These are phyloP conservation scores for Clarias laeviceps DNA, from an alignment of 2,797 vertebrate genomes.

Conservation along the genomic window DNA sequence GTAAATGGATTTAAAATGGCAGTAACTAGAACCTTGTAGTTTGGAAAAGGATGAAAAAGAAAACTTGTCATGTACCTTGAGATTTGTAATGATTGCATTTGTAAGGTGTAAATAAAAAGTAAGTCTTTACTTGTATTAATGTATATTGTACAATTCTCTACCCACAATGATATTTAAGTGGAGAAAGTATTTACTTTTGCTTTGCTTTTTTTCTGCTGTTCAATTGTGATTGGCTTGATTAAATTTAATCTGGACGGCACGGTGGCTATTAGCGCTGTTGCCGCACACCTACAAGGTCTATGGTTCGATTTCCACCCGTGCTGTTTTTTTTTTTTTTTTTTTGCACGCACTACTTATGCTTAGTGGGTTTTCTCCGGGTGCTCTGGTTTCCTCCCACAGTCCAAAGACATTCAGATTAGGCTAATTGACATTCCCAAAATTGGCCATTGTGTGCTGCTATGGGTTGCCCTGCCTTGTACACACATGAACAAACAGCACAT, in stretches of 20 bases:
- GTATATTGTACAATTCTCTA: not conserved
- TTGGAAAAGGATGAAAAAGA: not conserved
- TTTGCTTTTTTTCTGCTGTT: not conserved
- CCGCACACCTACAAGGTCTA: too few relatives aligned
- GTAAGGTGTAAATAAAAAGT: not conserved
- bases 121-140: not conserved
- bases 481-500: too few relatives aligned
- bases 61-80: not conserved
- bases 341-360: too few relatives aligned
- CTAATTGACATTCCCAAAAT: too few relatives aligned
- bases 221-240: not conserved
- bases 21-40: not conserved
- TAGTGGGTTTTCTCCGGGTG: too few relatives aligned
- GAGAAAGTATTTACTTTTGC: not conserved
- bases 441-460: too few relatives aligned
- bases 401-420: too few relatives aligned
- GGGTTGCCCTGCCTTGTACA: too few relatives aligned
- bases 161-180: not conserved
- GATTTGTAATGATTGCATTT: not conserved
- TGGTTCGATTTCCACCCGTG: too few relatives aligned
- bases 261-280: too few relatives aligned
- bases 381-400: too few relatives aligned
- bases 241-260: not conserved
- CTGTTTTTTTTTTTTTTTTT: too few relatives aligned
- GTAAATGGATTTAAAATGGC: not conserved